These are phyloP conservation scores for Alloplasta piceator DNA, from an alignment of 2,888 invertebrate genomes.

Conservation along the genomic window DNA sequence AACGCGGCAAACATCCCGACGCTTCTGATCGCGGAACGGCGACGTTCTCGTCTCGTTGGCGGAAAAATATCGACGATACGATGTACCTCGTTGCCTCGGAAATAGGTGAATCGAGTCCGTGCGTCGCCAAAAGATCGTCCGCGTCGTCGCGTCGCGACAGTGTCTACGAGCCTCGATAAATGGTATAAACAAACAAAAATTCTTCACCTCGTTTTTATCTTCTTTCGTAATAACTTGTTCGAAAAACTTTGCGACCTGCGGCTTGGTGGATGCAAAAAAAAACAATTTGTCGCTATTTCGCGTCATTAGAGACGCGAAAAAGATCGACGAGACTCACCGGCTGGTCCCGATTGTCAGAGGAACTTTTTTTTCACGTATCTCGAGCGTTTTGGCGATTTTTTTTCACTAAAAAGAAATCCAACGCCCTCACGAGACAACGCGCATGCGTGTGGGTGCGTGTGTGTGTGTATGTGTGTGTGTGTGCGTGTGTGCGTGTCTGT, in stretches of 20 bases:
- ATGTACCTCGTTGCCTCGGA: slow-evolving; percentile 38
- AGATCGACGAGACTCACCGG: slow-evolving; percentile 7
- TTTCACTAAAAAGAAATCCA: slow-evolving; percentile 12
- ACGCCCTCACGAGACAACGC: slow-evolving; percentile 15
- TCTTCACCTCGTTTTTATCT: background rate
- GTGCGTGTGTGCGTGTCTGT: background rate
- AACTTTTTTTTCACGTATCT: background rate
- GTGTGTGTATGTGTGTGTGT: no score
- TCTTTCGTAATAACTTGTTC: background rate
- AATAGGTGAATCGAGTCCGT: slow-evolving; percentile 43
- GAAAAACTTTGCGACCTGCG: background rate
- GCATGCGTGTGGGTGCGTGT: background rate
- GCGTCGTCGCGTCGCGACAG: slow-evolving; percentile 23
- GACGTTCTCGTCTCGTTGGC: slow-evolving; percentile 3
- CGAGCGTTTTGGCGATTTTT: background rate
- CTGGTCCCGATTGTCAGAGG: slow-evolving; percentile 15
- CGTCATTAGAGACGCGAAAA: background rate
- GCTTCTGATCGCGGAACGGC: background rate
- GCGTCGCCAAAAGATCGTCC: slow-evolving; percentile 34
- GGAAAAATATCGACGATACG: slow-evolving; percentile 36
- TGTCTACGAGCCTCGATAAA: background rate
- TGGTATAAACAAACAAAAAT: background rate
- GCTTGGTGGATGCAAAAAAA: background rate
- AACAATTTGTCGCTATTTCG: background rate
- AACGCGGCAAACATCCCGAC: background rate